These are phyloP conservation scores for Hypercompe scribonia DNA, from an alignment of 2,888 invertebrate genomes.

Conservation along the genomic window DNA sequence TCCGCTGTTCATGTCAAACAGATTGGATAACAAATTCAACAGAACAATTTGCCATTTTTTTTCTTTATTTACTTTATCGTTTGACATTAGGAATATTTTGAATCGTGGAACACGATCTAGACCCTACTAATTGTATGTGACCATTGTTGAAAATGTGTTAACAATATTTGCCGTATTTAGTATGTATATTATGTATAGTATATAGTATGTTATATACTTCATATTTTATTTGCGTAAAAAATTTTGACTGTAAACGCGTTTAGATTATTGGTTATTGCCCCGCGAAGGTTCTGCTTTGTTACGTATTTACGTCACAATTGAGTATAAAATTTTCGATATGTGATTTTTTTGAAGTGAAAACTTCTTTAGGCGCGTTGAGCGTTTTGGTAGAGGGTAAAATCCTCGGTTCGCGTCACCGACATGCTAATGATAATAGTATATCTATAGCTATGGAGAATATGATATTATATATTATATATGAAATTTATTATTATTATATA, in stretches of 20 bases:
- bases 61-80: constrained; percentile 51
- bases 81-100: constrained; percentile 8
- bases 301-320: neutral
- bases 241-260: constrained; percentile 4
- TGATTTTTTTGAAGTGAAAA: neutral
- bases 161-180: constrained; percentile 13
- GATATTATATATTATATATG: too few relatives aligned
- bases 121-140: constrained; percentile 21
- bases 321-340: neutral
- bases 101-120: constrained; percentile 22
- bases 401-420: too few relatives aligned
- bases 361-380: too few relatives aligned
- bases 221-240: constrained; percentile 8
- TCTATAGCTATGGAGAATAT: too few relatives aligned
- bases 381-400: too few relatives aligned
- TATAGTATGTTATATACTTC: too few relatives aligned
- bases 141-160: constrained; percentile 11
- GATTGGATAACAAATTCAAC: constrained; percentile 77
- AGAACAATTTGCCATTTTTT: constrained; percentile 66
- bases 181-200: too few relatives aligned
- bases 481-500: too few relatives aligned
- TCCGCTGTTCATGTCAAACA: constrained; percentile 66
- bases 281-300: neutral
- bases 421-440: too few relatives aligned
- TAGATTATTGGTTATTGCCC: constrained; percentile 6